phyloP scores from a whole-genome alignment of 2,888 invertebrate species.

The Agrochola litura region DNA sequence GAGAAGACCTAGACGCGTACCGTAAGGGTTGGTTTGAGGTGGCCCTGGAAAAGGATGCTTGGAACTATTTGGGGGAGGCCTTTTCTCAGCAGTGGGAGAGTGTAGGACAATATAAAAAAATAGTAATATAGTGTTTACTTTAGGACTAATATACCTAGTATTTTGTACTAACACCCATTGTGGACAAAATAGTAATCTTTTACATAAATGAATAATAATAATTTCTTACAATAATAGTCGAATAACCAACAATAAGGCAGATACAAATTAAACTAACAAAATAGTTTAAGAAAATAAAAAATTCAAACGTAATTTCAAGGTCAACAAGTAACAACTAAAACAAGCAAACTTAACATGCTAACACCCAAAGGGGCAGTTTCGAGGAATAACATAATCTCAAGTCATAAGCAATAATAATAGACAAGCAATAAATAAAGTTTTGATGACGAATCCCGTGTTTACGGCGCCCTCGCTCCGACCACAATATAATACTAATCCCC shows the following conservation, averaged over 20 bases:
- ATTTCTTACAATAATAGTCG: background rate
- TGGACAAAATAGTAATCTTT: too few relatives aligned
- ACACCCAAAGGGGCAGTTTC: slow-evolving; percentile 46
- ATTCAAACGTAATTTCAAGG: slow-evolving; percentile 5
- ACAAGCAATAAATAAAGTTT: slow-evolving; percentile 75
- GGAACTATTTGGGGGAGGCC: too few relatives aligned
- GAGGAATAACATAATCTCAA: slow-evolving; percentile 62
- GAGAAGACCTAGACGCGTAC: too few relatives aligned
- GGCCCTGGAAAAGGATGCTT: too few relatives aligned
- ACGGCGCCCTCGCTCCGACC: slow-evolving; percentile 59
- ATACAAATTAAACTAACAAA: background rate
- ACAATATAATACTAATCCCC: slow-evolving; percentile 66
- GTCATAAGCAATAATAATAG: slow-evolving; percentile 68
- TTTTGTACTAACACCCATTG: too few relatives aligned
- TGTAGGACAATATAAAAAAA: too few relatives aligned
- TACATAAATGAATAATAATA: too few relatives aligned
- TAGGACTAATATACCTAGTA: too few relatives aligned
- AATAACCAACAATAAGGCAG: background rate
- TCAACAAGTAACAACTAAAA: slow-evolving; percentile 17
- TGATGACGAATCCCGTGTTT: slow-evolving; percentile 70
- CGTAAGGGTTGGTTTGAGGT: too few relatives aligned
- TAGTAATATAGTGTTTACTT: too few relatives aligned
- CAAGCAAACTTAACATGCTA: slow-evolving; percentile 31
- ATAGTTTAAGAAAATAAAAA: background rate
- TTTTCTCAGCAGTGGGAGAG: too few relatives aligned